Evolutionary conservation across 2,113 vertebrate species (phyloP).

Genomic region (Taurulus bubalis): DNA sequence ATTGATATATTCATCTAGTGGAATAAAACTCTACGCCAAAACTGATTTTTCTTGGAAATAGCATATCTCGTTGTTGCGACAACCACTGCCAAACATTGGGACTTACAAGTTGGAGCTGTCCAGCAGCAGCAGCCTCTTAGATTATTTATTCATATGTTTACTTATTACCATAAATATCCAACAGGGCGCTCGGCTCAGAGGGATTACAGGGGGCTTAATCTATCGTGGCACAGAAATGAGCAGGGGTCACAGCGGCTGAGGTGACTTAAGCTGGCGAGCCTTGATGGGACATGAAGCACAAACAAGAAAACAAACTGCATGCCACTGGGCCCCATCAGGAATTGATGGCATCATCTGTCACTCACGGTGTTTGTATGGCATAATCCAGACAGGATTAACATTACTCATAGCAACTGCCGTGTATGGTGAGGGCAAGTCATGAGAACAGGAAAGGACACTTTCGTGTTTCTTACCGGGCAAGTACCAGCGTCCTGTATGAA

Average conservation of each 20-base stretch:
- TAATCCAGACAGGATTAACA: slow-evolving; percentile 28
- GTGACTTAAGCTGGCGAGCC: slow-evolving; percentile 77
- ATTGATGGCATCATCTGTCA: slow-evolving; percentile 65
- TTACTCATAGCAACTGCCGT: slow-evolving; percentile 37
- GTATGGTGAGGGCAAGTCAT: slow-evolving; percentile 19
- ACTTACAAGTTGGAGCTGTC: slow-evolving; percentile 70
- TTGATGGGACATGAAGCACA: slow-evolving; percentile 72
- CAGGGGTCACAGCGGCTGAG: slow-evolving; percentile 76
- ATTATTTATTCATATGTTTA: slow-evolving; percentile 82
- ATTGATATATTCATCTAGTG: not conserved
- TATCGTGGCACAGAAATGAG: slow-evolving; percentile 80
- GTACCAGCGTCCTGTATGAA: not conserved
- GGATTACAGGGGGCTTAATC: slow-evolving; percentile 81
- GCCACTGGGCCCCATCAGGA: slow-evolving; percentile 44
- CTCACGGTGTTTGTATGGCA: slow-evolving; percentile 33
- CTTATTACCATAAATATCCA: slow-evolving; percentile 81
- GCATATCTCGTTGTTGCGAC: slow-evolving; percentile 54
- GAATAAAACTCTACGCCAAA: slow-evolving; percentile 18
- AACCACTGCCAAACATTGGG: slow-evolving; percentile 58
- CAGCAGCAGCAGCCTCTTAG: slow-evolving; percentile 59
- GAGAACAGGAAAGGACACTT: slow-evolving; percentile 6
- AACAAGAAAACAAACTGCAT: slow-evolving; percentile 75
- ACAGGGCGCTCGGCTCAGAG: slow-evolving; percentile 65
- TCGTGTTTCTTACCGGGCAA: not conserved
- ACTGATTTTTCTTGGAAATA: slow-evolving; percentile 60